Base-by-base conservation (phyloP, 2,113 vertebrate species). In the Thinocorus orbignyianus region DNA sequence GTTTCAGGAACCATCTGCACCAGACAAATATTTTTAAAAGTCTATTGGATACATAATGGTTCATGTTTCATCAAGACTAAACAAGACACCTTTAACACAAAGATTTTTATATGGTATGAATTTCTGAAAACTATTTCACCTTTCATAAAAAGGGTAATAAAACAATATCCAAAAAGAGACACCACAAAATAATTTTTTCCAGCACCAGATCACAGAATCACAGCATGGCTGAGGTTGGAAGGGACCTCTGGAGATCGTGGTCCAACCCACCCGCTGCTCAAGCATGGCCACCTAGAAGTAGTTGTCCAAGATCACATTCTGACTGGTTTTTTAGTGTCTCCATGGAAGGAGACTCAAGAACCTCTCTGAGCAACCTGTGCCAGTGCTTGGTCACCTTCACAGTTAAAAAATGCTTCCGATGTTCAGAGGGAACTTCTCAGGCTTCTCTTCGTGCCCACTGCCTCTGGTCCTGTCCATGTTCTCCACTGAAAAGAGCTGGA, bases 271-370 rank as follows among this genome's bases (percentile, higher is more conserved):
- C 2, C 35, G 31, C 28, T 28, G 4, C 57, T 86, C 68, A 81
- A 44, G 71, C 15, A 86, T 28, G 14, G n/a, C 13, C 17, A 42
- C 41, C 44, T 7, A 61, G 2, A 74, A 25, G 11, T 37, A 44
- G 22, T 2, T 65, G 25, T 26, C 33, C 60, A 46, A 49, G 18
- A 76, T 2, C 0, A 1, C 0, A 0, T 33, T 61, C 23, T 42
- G 49, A 28, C 46, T 1, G 1, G 0, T 1, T 60, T 92, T 87
- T 77, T 17, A 65, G 0, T 37, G 65, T 57, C 62, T 60, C 49
- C 72, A 64, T 1, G 2, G 48, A 49, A 3, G 25, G 18, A 70
- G 18, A 64, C 41, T 69, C 44, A 25, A 33, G 14, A 41, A 13
- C 3, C 17, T 39, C 66, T 5, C 24, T 51, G 13, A 33, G 11